Percentiles rank a stretch among this genome's conserved stretches.
phyloP scores from a whole-genome alignment of 2,888 invertebrate genomes.

The Himalopsyche anomala region DNA sequence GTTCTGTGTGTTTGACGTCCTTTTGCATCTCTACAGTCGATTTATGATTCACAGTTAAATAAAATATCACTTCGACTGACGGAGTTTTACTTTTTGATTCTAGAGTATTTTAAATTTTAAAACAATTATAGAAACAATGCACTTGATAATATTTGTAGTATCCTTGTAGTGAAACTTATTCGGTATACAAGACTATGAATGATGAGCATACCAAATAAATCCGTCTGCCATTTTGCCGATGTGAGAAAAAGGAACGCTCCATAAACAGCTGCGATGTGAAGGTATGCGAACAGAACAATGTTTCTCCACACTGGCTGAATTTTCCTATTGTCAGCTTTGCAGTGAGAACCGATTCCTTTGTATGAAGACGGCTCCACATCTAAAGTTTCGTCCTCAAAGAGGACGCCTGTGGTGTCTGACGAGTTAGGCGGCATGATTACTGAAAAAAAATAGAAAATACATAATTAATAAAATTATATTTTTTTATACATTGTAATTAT shows the following conservation, averaged over 20 bases:
- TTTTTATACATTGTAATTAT: no score
- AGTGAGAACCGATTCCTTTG: constrained; percentile 48
- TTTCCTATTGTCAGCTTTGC: constrained; percentile 76
- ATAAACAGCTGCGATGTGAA: constrained; percentile 86
- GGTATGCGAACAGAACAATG: constrained; percentile 85
- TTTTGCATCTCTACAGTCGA: no score
- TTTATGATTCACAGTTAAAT: no score
- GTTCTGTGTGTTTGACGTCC: no score
- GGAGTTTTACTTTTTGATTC: no score
- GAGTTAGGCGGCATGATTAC: constrained; percentile 73
- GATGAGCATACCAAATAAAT: constrained; percentile 81
- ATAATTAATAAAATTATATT: background rate
- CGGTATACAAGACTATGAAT: background rate
- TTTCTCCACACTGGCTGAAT: constrained; percentile 88
- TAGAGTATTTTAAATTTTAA: no score
- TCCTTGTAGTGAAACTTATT: no score
- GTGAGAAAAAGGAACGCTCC: constrained; percentile 85
- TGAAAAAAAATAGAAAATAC: constrained; percentile 4
- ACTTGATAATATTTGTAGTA: no score
- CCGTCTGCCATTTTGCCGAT: constrained; percentile 85
- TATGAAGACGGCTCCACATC: constrained; percentile 63
- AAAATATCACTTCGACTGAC: no score
- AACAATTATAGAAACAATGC: no score
- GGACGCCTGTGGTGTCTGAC: constrained; percentile 70
- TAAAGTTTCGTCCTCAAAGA: constrained; percentile 69